phyloP scores from a whole-genome alignment of 2,113 vertebrate genomes.

The Nibea albiflora region DNA sequence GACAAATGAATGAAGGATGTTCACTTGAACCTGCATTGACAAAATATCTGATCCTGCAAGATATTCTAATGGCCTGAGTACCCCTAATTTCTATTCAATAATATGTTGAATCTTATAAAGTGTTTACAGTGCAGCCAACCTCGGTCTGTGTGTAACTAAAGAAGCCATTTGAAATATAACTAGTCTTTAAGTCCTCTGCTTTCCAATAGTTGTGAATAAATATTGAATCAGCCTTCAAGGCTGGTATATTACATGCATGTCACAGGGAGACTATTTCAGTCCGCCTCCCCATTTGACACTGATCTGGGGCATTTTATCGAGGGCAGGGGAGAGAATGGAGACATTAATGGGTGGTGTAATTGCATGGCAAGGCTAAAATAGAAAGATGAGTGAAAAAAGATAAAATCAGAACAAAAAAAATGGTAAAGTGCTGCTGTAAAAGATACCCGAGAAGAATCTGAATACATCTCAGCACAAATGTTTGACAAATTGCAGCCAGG shows the following conservation, averaged over 20 bases:
- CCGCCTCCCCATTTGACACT: slow-evolving; percentile 55
- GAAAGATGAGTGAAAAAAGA: slow-evolving; percentile 77
- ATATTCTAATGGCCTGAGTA: neutral
- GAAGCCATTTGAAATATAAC: slow-evolving; percentile 38
- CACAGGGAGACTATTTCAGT: slow-evolving; percentile 67
- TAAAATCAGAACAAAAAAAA: slow-evolving; percentile 51
- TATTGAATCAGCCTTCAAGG: slow-evolving; percentile 67
- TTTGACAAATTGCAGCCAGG: slow-evolving; percentile 45
- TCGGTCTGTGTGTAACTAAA: slow-evolving; percentile 32
- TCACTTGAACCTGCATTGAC: slow-evolving; percentile 1
- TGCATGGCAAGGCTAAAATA: slow-evolving; percentile 69
- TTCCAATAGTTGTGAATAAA: slow-evolving; percentile 64
- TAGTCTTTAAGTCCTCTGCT: slow-evolving; percentile 41
- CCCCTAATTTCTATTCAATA: slow-evolving; percentile 6
- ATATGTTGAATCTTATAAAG: slow-evolving; percentile 24
- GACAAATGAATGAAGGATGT: neutral
- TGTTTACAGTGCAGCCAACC: slow-evolving; percentile 15
- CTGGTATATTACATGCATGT: slow-evolving; percentile 72
- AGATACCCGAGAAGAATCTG: slow-evolving; percentile 57
- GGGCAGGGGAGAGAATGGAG: slow-evolving; percentile 59
- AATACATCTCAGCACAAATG: slow-evolving; percentile 48
- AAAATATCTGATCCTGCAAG: slow-evolving; percentile 7
- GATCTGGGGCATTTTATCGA: slow-evolving; percentile 62
- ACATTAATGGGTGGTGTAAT: slow-evolving; percentile 71
- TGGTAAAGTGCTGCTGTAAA: slow-evolving; percentile 67